Evolutionary conservation across 1,140 invertebrate species (phyloP), one percentile per base, ranked within the genome.

Genomic region (Lepidotrigona ventralis): DNA sequence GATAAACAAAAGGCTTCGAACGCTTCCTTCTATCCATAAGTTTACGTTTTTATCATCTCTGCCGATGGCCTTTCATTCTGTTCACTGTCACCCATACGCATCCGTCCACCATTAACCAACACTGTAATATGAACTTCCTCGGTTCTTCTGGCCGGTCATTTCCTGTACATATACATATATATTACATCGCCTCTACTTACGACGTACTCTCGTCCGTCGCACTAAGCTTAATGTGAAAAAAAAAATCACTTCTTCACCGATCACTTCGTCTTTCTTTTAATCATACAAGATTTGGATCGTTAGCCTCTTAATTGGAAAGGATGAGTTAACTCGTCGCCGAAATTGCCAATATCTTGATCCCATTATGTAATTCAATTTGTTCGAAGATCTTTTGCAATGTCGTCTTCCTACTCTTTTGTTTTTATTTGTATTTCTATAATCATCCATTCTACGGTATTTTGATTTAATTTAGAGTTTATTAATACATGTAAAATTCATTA

Each of bases 81-180:
- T 53, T 77, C 56, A 58, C n/a, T 58, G 68, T 53, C 79, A 76
- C 60, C 29, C 54, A 71, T 23, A 86, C 17, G 0, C 14, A 21
- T 23, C 53, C 17, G 66, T 56, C 73, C 53, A 72, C 15, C 39
- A 74, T 81, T 46, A 33, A 68, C 71, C 53, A 81, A 72, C 63
- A 29, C 64, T 74, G 82, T 81, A 84, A 88, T 58, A 87, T 53
- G 64, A 87, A 87, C 69, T 77, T 84, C 81, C 81, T 83, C 29
- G 76, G 39, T 78, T 75, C 76, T 56, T 83, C 79, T 51, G 54
- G 3, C 11, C 51, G 56, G 51, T 63, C 56, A 71, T 19, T 87
- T 87, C 81, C 85, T 86, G 78, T 26, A 85, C 15, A 70, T 29
- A 29, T 39, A 6, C 21, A 85, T 15, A 70, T 29, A 29, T 56